These are phyloP conservation scores for Neodiprion lecontei DNA, from an alignment of 1,140 invertebrate genomes.

Conservation along the genomic window DNA sequence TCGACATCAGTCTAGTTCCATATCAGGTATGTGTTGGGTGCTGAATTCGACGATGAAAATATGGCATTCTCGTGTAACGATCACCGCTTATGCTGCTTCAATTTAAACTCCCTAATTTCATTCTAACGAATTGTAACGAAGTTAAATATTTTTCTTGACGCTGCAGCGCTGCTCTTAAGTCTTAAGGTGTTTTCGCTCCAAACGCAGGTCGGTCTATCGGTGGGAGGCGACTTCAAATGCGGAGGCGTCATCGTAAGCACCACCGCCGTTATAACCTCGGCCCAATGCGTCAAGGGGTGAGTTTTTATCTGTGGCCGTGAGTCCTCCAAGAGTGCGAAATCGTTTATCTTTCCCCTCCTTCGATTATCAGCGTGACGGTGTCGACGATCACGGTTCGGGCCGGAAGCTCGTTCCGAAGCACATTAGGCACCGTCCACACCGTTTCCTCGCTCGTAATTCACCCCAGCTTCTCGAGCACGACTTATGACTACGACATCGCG, in stretches of 20 bases:
- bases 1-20: background rate
- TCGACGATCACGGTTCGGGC: background rate
- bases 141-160: background rate
- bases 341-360: background rate
- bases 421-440: background rate
- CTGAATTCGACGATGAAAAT: too few relatives aligned
- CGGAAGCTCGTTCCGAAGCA: background rate
- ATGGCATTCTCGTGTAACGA: too few relatives aligned
- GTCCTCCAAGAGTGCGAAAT: background rate
- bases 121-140: background rate
- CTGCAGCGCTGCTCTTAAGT: background rate
- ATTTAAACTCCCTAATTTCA: background rate
- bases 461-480: background rate
- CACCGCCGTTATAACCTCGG: background rate
- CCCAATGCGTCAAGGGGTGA: conserved; percentile 8
- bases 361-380: background rate
- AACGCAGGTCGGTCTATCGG: background rate
- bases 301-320: background rate
- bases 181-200: background rate
- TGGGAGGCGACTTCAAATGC: background rate
- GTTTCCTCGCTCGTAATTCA: background rate
- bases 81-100: too few relatives aligned
- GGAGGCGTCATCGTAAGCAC: background rate
- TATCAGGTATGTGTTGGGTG: background rate
- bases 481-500: conserved; percentile 11